A percentile compares a stretch with the other conserved stretches of the same genome.
These are phyloP conservation scores for Tursiops truncatus DNA, from an alignment of 2,113 vertebrate species.

Conservation along the genomic window DNA sequence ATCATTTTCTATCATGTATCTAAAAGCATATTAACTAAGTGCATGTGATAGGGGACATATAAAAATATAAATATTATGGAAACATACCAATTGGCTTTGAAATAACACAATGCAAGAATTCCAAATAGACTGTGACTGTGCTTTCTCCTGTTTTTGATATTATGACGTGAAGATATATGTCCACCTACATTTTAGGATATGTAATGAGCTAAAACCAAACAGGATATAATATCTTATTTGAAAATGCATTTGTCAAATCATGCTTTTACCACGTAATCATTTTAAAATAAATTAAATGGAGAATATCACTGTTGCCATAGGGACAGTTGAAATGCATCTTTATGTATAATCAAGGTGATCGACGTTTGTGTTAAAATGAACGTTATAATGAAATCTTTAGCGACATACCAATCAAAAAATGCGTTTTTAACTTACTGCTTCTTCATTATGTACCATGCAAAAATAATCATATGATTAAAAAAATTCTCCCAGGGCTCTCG, in stretches of 20 bases:
- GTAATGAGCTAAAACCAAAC: not conserved
- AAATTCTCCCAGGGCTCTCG: fast-evolving
- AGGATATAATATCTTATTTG: not conserved
- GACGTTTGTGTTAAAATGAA: not conserved
- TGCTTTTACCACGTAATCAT: not conserved
- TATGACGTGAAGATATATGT: not conserved
- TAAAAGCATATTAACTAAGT: not conserved
- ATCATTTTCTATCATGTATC: not conserved
- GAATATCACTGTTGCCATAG: not conserved
- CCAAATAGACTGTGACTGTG: not conserved
- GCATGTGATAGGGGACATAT: not conserved
- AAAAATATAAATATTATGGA: not conserved
- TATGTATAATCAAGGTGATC: not conserved
- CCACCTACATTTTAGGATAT: not conserved
- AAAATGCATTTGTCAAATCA: not conserved
- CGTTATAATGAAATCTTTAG: not conserved
- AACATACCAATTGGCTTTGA: not conserved
- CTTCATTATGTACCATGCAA: not conserved
- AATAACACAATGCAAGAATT: not conserved
- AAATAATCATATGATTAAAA: not conserved
- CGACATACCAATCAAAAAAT: not conserved
- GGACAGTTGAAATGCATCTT: not conserved
- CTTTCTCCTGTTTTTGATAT: not conserved
- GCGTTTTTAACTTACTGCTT: not conserved
- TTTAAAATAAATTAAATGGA: not conserved